Evolutionary conservation across 2,888 invertebrate genomes (phyloP).

Genomic region (Tenthredo notha): DNA sequence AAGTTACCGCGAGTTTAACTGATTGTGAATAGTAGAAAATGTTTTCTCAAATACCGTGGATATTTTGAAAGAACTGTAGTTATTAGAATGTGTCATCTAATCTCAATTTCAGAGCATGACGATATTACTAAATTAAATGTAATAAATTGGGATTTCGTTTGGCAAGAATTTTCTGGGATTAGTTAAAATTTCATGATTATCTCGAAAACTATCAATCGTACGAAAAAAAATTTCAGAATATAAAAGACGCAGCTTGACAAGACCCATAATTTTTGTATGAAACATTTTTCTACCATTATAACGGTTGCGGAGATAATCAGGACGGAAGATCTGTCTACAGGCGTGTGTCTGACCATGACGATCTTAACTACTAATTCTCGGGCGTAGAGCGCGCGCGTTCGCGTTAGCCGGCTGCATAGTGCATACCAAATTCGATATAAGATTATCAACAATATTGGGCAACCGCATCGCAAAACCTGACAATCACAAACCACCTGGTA

Average conservation of each 20-base stretch:
- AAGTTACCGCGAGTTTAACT: neutral
- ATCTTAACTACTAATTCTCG: neutral
- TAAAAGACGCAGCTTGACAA: neutral
- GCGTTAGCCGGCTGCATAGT: neutral
- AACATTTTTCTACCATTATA: neutral
- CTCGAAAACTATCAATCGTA: neutral
- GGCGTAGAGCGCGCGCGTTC: neutral
- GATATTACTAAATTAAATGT: neutral
- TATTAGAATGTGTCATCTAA: neutral
- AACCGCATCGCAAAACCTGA: constrained; percentile 38
- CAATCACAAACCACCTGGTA: constrained; percentile 37
- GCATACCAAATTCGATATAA: neutral
- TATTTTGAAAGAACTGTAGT: neutral
- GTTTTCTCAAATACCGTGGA: neutral
- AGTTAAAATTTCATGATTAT: neutral
- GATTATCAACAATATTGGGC: constrained; percentile 20
- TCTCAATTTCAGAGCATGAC: neutral
- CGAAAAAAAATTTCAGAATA: neutral
- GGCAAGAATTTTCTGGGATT: neutral
- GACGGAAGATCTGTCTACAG: neutral
- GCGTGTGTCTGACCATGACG: neutral
- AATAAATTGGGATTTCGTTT: neutral
- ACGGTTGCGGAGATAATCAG: neutral
- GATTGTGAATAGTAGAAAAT: neutral
- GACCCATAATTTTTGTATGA: neutral